Conservation (phyloP, 2,797 vertebrate genomes). For the Tadarida brasiliensis region DNA sequence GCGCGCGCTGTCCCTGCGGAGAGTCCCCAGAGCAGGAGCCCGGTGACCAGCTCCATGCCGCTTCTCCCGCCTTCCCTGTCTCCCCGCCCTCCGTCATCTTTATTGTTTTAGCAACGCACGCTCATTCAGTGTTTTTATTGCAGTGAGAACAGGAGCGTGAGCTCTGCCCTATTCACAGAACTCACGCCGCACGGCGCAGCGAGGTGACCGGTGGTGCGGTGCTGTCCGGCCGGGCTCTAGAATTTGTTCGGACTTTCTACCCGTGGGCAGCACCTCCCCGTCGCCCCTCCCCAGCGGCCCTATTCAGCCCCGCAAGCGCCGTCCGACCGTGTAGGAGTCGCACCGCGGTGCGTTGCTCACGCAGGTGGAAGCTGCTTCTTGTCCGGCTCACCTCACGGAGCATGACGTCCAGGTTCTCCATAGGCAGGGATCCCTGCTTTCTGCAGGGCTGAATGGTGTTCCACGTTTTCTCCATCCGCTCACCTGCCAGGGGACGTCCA, state of each 20-base stretch:
- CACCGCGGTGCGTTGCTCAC: rapidly evolving
- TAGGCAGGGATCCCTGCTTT: background rate
- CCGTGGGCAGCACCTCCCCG: rapidly evolving
- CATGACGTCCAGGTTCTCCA: rapidly evolving
- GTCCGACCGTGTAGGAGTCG: rapidly evolving
- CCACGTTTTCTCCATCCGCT: background rate
- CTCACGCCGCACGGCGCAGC: rapidly evolving
- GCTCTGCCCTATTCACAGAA: background rate
- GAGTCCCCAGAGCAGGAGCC: background rate
- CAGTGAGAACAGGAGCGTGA: background rate
- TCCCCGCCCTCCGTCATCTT: background rate
- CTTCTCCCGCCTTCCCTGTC: background rate
- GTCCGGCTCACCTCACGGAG: too few relatives aligned
- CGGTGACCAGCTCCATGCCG: rapidly evolving
- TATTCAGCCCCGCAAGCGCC: background rate
- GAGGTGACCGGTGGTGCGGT: rapidly evolving
- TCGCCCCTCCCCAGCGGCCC: rapidly evolving
- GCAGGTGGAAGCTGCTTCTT: background rate
- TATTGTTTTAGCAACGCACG: background rate
- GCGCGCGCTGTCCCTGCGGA: rapidly evolving
- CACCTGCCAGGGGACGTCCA: rapidly evolving
- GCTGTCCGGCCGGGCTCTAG: rapidly evolving
- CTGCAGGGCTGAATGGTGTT: background rate
- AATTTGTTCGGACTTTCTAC: rapidly evolving
- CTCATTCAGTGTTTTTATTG: background rate